Percentiles rank a stretch among this genome's conserved stretches.
Evolutionary conservation across 2,797 vertebrate species (phyloP).

Genomic region (Phoxinus dragarum): DNA sequence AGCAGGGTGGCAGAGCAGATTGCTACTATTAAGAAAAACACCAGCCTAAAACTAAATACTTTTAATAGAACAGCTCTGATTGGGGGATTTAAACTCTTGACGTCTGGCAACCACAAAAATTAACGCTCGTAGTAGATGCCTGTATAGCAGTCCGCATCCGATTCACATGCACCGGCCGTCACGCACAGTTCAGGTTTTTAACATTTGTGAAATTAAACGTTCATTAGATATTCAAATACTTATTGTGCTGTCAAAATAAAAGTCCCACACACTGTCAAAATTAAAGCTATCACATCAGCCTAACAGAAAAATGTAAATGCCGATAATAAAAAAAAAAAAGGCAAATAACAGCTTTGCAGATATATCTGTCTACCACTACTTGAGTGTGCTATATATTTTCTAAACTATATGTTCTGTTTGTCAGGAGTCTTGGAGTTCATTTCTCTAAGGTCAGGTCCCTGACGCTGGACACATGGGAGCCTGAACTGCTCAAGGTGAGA

Average conservation of each 20-base stretch:
- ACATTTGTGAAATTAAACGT: too few relatives aligned
- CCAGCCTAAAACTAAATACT: not conserved
- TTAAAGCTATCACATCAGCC: not conserved
- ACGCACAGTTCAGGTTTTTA: too few relatives aligned
- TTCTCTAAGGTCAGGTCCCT: constrained; percentile 98
- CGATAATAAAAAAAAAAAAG: not conserved
- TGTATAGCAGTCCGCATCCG: too few relatives aligned
- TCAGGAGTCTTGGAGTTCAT: constrained; percentile 96
- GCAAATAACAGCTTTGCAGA: not conserved
- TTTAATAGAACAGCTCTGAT: not conserved
- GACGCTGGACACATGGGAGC: constrained; percentile 97
- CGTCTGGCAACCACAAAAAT: not conserved
- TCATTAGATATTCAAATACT: too few relatives aligned
- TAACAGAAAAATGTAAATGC: not conserved
- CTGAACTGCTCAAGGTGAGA: constrained; percentile 93
- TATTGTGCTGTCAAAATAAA: too few relatives aligned
- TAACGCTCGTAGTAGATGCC: not conserved
- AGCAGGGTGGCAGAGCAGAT: too few relatives aligned
- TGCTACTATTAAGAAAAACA: not conserved
- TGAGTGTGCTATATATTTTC: not conserved
- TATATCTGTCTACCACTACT: not conserved
- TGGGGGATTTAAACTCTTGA: not conserved
- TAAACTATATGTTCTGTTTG: not conserved
- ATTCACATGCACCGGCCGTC: too few relatives aligned
- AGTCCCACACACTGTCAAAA: too few relatives aligned